Evolutionary conservation across 2,888 invertebrate genomes (phyloP).

Genomic region (Blera fallax): DNA sequence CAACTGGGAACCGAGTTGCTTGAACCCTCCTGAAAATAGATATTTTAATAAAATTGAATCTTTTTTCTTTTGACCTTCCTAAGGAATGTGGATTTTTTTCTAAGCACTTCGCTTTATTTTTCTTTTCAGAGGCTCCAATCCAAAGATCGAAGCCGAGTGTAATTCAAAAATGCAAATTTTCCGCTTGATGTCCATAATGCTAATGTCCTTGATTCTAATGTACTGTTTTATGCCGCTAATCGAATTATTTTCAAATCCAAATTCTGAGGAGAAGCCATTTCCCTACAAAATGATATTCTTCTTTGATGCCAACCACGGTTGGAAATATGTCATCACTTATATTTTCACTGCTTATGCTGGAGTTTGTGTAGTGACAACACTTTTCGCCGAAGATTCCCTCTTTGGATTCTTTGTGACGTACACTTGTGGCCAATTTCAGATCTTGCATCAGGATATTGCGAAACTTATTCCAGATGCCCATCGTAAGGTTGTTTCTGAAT

Average conservation of each 20-base stretch:
- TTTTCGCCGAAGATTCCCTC: conserved; percentile 80
- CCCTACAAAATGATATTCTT: conserved; percentile 81
- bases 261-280: conserved; percentile 77
- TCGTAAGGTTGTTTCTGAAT: conserved; percentile 42
- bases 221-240: conserved; percentile 79
- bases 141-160: conserved; percentile 76
- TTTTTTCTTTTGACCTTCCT: too few species aligned
- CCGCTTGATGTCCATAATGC: conserved; percentile 77
- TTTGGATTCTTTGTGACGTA: conserved; percentile 81
- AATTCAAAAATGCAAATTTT: conserved; percentile 77
- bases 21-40: too few species aligned
- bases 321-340: conserved; percentile 78
- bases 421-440: conserved; percentile 79
- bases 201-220: conserved; percentile 79
- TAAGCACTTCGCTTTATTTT: not conserved
- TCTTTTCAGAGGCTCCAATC: conserved; percentile 74
- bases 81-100: too few species aligned
- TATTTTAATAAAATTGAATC: too few species aligned
- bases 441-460: conserved; percentile 78
- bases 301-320: conserved; percentile 77
- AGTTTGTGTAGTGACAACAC: conserved; percentile 80
- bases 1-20: too few species aligned
- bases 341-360: conserved; percentile 80
- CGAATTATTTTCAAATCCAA: conserved; percentile 74
- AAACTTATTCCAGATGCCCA: conserved; percentile 73